These are phyloP conservation scores for Patiria pectinifera DNA, from an alignment of 53 echinoderm and acorn worm genomes.

Conservation along the genomic window DNA sequence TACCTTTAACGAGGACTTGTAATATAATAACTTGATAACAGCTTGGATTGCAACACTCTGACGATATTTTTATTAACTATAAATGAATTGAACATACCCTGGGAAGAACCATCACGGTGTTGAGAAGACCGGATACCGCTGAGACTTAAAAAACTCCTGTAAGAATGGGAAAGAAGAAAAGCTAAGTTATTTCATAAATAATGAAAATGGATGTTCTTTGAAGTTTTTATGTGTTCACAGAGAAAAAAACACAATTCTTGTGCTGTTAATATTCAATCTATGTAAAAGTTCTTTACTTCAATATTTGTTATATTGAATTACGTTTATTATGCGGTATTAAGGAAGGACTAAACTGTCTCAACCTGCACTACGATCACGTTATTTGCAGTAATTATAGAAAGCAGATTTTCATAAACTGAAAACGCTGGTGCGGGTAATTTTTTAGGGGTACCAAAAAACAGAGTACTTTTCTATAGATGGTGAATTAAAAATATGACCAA, in stretches of 20 bases:
- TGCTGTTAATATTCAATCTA: no score
- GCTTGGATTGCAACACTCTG: background rate
- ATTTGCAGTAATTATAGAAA: no score
- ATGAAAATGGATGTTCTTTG: background rate
- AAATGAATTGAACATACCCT: background rate
- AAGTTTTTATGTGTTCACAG: no score
- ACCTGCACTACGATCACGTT: no score
- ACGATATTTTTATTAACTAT: background rate
- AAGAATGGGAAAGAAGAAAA: background rate
- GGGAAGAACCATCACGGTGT: conserved; percentile 10
- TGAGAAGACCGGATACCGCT: conserved; percentile 28
- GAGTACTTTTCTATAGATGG: background rate
- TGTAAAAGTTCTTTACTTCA: no score
- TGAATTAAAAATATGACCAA: background rate
- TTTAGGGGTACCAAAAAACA: background rate
- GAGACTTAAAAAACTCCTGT: conserved; percentile 27
- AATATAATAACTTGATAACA: background rate
- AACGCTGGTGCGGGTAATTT: background rate
- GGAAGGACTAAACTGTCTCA: no score
- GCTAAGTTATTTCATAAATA: background rate
- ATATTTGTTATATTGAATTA: no score
- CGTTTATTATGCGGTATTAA: no score
- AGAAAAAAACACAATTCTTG: no score
- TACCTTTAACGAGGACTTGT: no score
- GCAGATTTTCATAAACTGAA: background rate